phyloP scores from a whole-genome alignment of 1,140 invertebrate species.

The Hesperophylax magnus region DNA sequence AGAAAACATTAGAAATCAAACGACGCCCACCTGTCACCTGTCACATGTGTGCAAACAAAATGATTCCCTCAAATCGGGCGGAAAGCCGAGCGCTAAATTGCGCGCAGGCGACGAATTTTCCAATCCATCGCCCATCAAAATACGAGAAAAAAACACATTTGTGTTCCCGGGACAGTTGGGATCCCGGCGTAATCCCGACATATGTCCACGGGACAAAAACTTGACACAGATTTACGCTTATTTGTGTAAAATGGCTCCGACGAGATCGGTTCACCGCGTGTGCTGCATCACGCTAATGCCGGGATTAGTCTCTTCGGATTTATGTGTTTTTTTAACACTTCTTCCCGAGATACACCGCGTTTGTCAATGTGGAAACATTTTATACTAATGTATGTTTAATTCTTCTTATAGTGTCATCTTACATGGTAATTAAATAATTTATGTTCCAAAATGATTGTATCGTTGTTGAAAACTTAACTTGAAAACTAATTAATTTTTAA shows the following conservation, averaged over 20 bases:
- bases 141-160: constrained; percentile 38
- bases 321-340: constrained; percentile 45
- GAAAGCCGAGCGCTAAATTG: constrained; percentile 22
- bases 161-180: constrained; percentile 26
- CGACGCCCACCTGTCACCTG: not conserved
- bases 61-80: not conserved
- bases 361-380: not conserved
- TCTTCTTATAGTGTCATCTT: not conserved
- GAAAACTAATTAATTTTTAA: too few relatives aligned
- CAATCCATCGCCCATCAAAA: constrained; percentile 11
- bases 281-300: constrained; percentile 51
- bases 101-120: not conserved
- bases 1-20: constrained; percentile 26
- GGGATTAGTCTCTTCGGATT: constrained; percentile 25
- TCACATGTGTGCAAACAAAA: constrained; percentile 31
- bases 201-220: constrained; percentile 50
- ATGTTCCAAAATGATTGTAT: too few relatives aligned
- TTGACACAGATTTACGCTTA: constrained; percentile 57
- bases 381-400: constrained; percentile 35
- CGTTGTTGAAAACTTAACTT: too few relatives aligned
- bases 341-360: constrained; percentile 19
- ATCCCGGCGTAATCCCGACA: constrained; percentile 51
- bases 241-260: constrained; percentile 49
- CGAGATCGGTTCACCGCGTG: constrained; percentile 48
- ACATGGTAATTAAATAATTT: not conserved